Conservation (phyloP, 2,888 invertebrate genomes). For the Ecdyonurus torrentis region DNA sequence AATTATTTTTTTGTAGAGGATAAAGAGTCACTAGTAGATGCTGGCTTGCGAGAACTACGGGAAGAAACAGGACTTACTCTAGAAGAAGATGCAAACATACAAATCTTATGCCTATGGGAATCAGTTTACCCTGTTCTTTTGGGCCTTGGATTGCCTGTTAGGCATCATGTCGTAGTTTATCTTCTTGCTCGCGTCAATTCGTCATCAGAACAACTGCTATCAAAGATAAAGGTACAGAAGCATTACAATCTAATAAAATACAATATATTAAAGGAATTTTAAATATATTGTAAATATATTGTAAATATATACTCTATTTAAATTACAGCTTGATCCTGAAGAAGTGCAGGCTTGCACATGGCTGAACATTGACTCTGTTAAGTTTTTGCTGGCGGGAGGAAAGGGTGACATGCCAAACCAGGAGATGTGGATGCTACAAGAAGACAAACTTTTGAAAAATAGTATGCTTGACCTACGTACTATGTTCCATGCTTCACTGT, state of each 20-base stretch:
- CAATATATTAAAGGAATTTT: neutral
- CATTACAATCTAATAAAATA: neutral
- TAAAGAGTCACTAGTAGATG: constrained; percentile 20
- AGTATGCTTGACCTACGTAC: constrained; percentile 6
- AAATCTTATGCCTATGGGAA: constrained; percentile 20
- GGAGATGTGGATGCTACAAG: constrained; percentile 3
- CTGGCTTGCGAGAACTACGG: constrained; percentile 25
- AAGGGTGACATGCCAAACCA: constrained; percentile 1
- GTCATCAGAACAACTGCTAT: constrained; percentile 13
- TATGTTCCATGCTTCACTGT: constrained; percentile 11
- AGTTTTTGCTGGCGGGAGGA: constrained; percentile 3
- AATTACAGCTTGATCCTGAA: constrained; percentile 20
- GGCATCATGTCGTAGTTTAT: constrained; percentile 28
- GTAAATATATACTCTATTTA: neutral
- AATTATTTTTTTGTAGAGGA: constrained; percentile 13
- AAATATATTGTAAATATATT: neutral
- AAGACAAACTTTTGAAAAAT: constrained; percentile 3
- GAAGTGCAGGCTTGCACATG: constrained; percentile 25
- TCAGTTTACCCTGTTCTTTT: constrained; percentile 26
- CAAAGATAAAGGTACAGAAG: constrained; percentile 13
- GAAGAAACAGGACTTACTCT: constrained; percentile 27
- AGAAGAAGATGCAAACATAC: constrained; percentile 8
- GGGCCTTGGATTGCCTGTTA: constrained; percentile 22
- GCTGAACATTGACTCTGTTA: constrained; percentile 16
- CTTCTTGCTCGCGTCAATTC: constrained; percentile 19